phyloP scores from a whole-genome alignment of 2,888 invertebrate genomes.

The Ichneumoninae sp. region DNA sequence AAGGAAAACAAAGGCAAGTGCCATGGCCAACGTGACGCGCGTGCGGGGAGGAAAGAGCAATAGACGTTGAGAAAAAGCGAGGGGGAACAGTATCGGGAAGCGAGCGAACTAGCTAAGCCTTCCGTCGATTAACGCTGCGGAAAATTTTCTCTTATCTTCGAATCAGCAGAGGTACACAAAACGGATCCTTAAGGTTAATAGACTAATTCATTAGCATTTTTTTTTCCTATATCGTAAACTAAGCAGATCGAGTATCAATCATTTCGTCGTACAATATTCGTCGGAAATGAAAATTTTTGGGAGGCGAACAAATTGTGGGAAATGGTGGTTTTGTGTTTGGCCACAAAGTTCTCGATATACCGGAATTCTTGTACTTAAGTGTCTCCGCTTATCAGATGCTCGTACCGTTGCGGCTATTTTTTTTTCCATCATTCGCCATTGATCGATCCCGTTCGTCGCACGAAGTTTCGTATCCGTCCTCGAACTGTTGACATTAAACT shows the following conservation, averaged over 20 bases:
- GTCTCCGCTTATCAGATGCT: not conserved
- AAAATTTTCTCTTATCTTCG: slow-evolving; percentile 57
- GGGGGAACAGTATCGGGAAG: slow-evolving; percentile 25
- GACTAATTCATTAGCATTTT: not conserved
- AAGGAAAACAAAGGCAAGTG: slow-evolving; percentile 7
- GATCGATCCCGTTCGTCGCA: not conserved
- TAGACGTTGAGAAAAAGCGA: slow-evolving; percentile 48
- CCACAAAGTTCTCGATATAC: not conserved
- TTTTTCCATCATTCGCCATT: not conserved
- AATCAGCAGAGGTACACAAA: slow-evolving; percentile 7
- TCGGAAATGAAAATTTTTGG: not conserved
- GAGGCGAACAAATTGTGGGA: slow-evolving; percentile 6
- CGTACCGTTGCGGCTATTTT: not conserved
- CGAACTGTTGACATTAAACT: slow-evolving; percentile 2
- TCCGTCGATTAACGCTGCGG: slow-evolving; percentile 60
- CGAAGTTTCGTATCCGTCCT: not conserved
- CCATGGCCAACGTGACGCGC: not conserved
- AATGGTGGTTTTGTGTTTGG: slow-evolving; percentile 25
- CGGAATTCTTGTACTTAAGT: not conserved
- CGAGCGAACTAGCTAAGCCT: slow-evolving; percentile 30
- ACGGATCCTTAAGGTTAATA: slow-evolving; percentile 61
- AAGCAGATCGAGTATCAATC: not conserved
- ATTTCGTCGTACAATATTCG: not conserved
- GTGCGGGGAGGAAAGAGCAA: slow-evolving; percentile 13
- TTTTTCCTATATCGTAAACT: not conserved